phyloP scores from a whole-genome alignment of 2,797 vertebrate species.

The Mus spretus region DNA sequence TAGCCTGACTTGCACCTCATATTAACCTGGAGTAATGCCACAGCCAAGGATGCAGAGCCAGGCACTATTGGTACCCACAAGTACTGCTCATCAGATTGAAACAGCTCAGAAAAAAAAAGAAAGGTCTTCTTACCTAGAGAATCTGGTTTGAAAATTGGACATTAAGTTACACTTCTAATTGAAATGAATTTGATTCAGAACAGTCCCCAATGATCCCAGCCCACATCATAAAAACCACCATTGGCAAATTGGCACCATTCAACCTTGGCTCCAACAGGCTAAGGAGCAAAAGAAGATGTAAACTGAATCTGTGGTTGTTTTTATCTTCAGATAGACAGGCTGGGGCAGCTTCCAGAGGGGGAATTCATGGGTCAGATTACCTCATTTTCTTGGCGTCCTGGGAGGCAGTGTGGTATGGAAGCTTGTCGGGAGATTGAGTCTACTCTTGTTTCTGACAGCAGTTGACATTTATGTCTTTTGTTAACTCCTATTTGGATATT shows the following conservation, averaged over 20 bases:
- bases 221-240: slow-evolving; percentile 84
- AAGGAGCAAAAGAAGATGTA: slow-evolving; percentile 81
- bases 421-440: background rate
- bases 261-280: slow-evolving; percentile 82
- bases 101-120: slow-evolving; percentile 68
- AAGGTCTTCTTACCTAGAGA: slow-evolving; percentile 75
- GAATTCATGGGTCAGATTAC: slow-evolving; percentile 60
- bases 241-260: slow-evolving; percentile 85
- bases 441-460: slow-evolving; percentile 19
- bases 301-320: slow-evolving; percentile 79
- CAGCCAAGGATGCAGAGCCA: background rate
- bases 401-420: slow-evolving; percentile 23
- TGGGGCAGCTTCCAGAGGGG: slow-evolving; percentile 78
- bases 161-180: slow-evolving; percentile 84
- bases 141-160: slow-evolving; percentile 83
- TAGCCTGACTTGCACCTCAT: slow-evolving; percentile 58
- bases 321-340: slow-evolving; percentile 79
- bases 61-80: slow-evolving; percentile 61
- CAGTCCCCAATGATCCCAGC: slow-evolving; percentile 85
- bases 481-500: background rate
- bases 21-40: slow-evolving; percentile 72
- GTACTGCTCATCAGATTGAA: background rate
- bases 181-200: slow-evolving; percentile 88
- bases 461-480: background rate
- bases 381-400: slow-evolving; percentile 61